Evolutionary conservation across 2,797 vertebrate species (phyloP).

Genomic region (Cryptoprocta ferox): DNA sequence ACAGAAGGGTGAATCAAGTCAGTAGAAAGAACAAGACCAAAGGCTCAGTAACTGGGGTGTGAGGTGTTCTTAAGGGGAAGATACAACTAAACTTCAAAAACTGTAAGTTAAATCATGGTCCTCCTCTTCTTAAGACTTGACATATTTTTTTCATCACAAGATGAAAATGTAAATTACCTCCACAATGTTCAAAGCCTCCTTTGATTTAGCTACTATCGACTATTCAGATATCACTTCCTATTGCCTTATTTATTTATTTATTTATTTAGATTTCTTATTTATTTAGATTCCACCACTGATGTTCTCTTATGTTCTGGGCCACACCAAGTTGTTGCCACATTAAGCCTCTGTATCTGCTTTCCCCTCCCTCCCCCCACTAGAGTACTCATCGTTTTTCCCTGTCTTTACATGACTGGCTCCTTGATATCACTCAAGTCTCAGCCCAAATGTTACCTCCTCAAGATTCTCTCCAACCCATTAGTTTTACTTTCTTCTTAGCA

Average conservation of each 20-base stretch:
- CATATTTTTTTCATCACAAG: background rate
- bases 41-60: background rate
- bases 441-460: background rate
- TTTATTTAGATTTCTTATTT: background rate
- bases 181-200: background rate
- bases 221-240: background rate
- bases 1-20: background rate
- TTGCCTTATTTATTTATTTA: background rate
- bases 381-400: background rate
- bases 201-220: background rate
- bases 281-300: background rate
- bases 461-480: background rate
- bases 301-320: background rate
- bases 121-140: background rate
- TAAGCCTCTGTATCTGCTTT: background rate
- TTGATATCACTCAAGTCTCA: background rate
- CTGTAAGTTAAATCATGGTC: background rate
- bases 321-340: background rate
- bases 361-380: background rate
- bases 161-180: background rate
- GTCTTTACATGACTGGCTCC: background rate
- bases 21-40: background rate
- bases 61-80: background rate
- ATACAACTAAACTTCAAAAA: background rate
- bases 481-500: constrained; percentile 9